Evolutionary conservation across 2,888 invertebrate species (phyloP).

Genomic region (Leptinotarsa peninsularis): DNA sequence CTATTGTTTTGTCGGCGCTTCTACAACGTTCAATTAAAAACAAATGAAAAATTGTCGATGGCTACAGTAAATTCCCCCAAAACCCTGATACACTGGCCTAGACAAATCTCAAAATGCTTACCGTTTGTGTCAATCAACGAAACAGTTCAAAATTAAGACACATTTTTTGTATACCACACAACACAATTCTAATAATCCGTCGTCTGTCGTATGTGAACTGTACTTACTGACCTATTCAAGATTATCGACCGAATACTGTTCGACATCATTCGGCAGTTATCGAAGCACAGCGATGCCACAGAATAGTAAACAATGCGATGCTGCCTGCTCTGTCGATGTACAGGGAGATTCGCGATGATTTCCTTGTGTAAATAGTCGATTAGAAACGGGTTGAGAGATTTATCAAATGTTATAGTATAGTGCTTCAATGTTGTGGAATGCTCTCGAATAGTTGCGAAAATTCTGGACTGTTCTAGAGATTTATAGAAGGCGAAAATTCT

Average conservation of each 20-base stretch:
- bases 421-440: no score
- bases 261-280: slow-evolving; percentile 16
- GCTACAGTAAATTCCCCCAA: background rate
- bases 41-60: background rate
- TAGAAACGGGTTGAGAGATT: no score
- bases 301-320: background rate
- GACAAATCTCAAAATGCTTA: slow-evolving; percentile 5
- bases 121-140: slow-evolving; percentile 13
- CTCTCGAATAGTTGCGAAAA: no score
- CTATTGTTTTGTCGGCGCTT: slow-evolving; percentile 25
- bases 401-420: no score
- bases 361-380: no score
- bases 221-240: slow-evolving; percentile 29
- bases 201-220: slow-evolving; percentile 14
- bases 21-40: slow-evolving; percentile 7
- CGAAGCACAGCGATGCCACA: background rate
- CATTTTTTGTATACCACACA: slow-evolving; percentile 5
- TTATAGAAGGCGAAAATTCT: no score
- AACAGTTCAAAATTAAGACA: background rate
- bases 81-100: background rate
- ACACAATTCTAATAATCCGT: slow-evolving; percentile 17
- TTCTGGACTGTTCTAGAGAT: no score
- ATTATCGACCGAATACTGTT: slow-evolving; percentile 29
- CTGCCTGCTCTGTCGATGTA: slow-evolving; percentile 6
- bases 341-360: slow-evolving; percentile 4